These are phyloP conservation scores for Kryptolebias marmoratus DNA, from an alignment of 2,113 vertebrate species.

Conservation along the genomic window DNA sequence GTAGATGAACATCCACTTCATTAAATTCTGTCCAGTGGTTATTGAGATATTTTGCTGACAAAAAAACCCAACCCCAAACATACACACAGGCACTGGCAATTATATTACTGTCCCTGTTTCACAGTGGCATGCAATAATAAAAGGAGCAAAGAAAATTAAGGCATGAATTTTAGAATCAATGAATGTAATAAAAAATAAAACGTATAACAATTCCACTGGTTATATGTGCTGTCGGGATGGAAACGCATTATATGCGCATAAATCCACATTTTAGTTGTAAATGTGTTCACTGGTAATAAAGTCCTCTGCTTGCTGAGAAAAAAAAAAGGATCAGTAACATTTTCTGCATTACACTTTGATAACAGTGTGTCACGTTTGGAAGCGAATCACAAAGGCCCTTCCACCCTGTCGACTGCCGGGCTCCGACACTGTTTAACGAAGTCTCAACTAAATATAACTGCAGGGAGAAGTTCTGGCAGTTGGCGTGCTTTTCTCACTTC, in stretches of 20 bases:
- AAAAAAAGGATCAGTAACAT: not conserved
- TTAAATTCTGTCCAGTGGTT: too few relatives aligned
- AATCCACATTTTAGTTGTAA: not conserved
- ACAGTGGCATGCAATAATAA: not conserved
- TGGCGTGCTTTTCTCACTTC: slow-evolving; percentile 57
- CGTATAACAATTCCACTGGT: not conserved
- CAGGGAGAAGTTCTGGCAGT: slow-evolving; percentile 46
- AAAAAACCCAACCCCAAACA: too few relatives aligned
- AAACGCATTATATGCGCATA: not conserved
- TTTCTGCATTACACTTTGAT: slow-evolving; percentile 14
- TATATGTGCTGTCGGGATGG: not conserved
- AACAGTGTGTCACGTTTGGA: slow-evolving; percentile 26
- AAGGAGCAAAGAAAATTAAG: not conserved
- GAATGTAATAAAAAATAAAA: too few relatives aligned
- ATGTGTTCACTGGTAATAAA: slow-evolving; percentile 10
- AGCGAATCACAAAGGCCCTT: slow-evolving; percentile 39
- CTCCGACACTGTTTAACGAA: slow-evolving; percentile 42
- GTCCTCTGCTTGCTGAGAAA: not conserved
- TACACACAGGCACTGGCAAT: too few relatives aligned
- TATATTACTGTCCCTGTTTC: too few relatives aligned
- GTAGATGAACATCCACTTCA: too few relatives aligned
- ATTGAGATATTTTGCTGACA: too few relatives aligned
- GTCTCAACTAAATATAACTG: slow-evolving; percentile 40
- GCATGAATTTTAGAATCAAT: not conserved
- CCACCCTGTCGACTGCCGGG: slow-evolving; percentile 22